phyloP scores from a whole-genome alignment of 2,888 invertebrate genomes.

The Chironomus riparius region DNA sequence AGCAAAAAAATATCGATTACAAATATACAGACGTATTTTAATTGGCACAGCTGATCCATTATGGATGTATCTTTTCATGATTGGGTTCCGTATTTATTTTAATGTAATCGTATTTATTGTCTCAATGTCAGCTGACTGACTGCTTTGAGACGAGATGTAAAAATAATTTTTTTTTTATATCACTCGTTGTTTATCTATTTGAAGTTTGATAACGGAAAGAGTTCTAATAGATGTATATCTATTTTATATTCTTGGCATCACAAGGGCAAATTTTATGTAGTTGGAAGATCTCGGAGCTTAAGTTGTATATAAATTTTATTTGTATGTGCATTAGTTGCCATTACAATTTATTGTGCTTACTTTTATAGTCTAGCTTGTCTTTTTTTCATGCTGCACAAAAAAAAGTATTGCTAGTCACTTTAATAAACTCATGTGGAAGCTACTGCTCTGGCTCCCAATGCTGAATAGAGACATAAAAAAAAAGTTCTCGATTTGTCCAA shows the following conservation, averaged over 20 bases:
- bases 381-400: no score
- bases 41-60: neutral
- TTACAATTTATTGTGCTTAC: no score
- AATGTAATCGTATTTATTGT: neutral
- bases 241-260: neutral
- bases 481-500: no score
- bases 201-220: neutral
- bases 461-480: no score
- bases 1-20: neutral
- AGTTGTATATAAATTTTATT: no score
- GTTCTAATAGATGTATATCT: neutral
- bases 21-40: neutral
- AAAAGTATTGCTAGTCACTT: no score
- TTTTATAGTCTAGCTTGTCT: no score
- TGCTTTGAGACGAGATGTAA: neutral
- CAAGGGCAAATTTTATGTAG: neutral
- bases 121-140: constrained; percentile 3
- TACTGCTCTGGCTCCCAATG: no score
- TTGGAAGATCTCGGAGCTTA: neutral
- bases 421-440: no score
- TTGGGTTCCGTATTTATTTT: neutral
- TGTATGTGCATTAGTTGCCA: no score
- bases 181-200: no score
- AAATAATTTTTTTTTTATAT: no score
- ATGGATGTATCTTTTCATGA: neutral